phyloP scores from a whole-genome alignment of 2,797 vertebrate genomes.

The Mico argentatus region DNA sequence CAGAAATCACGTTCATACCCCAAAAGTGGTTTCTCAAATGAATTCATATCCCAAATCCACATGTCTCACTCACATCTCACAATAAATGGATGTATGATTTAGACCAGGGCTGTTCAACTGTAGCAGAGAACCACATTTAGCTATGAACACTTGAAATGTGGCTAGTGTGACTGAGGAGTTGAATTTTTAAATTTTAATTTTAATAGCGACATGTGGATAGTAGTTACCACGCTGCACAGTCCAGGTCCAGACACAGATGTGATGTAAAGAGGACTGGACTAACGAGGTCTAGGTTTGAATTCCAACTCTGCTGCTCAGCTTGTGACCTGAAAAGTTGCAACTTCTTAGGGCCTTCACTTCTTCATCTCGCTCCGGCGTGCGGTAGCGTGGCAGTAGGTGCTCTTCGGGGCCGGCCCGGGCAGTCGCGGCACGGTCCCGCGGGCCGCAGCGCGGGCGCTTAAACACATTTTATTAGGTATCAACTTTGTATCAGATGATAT shows the following conservation, averaged over 20 bases:
- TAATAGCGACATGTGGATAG: constrained; percentile 11
- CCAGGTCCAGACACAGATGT: not conserved
- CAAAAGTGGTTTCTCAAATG: no score
- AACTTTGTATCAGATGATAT: not conserved
- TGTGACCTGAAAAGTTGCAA: constrained; percentile 48
- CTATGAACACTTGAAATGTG: not conserved
- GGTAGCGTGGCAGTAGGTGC: no score
- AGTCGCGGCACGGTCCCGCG: no score
- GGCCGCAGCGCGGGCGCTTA: no score
- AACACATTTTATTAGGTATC: not conserved
- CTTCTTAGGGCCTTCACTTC: constrained; percentile 13
- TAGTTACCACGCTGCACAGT: not conserved
- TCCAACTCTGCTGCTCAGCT: not conserved
- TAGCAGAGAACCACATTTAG: not conserved
- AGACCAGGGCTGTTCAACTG: not conserved
- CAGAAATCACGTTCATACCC: no score
- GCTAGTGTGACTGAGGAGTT: not conserved
- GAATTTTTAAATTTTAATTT: constrained; percentile 26
- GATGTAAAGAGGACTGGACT: not conserved
- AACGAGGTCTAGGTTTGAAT: not conserved
- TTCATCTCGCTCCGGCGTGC: not conserved
- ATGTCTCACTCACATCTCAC: not conserved
- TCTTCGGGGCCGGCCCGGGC: no score
- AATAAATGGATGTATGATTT: not conserved
- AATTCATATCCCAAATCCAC: no score